Evolutionary conservation across 1,140 invertebrate genomes (phyloP), one percentile per base, ranked within the genome.

Genomic region (Lordiphosa mommai): DNA sequence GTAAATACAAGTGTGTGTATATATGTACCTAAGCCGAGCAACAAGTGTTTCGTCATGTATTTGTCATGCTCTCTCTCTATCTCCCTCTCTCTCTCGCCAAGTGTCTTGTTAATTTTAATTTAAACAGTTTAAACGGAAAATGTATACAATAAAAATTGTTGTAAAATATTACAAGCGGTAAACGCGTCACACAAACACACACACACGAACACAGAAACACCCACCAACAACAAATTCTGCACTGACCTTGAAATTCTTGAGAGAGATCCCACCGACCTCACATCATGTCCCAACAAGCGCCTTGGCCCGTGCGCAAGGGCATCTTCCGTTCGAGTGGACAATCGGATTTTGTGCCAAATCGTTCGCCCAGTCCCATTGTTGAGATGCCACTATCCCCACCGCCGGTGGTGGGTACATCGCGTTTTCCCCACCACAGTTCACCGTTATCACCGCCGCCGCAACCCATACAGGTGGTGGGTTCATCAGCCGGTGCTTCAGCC

Each of bases 231-330:
- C 5, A 23, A 23, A 23, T 5, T 23, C 4, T 23, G 20, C 20
- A 23, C 33, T 41, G 69, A 55, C 63, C 72, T 73, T 73, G 63
- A 73, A 73, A 73, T 53, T 52, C 43, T 46, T 56, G 49, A 20
- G 29, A 9, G 7, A 47, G 13, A 8, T 14, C 16, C 40, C 13
- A 14, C 9, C 34, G 34, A 14, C 12, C 9, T 10, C 4, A n/a
- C 9, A 40, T 9, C 33, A 88, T 87, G 86, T 86, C 76, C 41
- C 72, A 90, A 63, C 74, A 91, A 61, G 92, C 91, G 72, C 93
- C 93, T 79, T 94, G 93, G 93, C 92, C 93, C 41, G 91, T 94
- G 56, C 90, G 91, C 69, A 92, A 91, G 61, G 91, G 93, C 64
- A 91, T 92, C 80, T 92, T 92, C 68, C 91, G 91, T 44, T 91